Evolutionary conservation across 2,113 vertebrate genomes (phyloP).

Genomic region (Centropus bengalensis): DNA sequence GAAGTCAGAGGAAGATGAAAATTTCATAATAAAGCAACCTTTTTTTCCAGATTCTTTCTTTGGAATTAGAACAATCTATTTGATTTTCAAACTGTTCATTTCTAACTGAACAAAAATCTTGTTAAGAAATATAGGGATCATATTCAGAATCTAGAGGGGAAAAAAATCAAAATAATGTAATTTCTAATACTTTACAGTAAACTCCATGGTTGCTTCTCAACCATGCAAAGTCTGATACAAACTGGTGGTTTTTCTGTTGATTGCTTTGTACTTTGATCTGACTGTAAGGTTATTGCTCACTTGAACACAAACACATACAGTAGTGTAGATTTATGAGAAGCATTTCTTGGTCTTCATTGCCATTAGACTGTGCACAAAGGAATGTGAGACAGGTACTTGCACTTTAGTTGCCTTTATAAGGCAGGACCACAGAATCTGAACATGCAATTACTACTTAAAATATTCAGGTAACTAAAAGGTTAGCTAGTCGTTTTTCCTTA

Average conservation of each 20-base stretch:
- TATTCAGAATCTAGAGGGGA: neutral
- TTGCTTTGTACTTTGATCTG: neutral
- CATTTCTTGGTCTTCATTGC: neutral
- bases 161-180: neutral
- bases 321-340: neutral
- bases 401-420: neutral
- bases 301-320: neutral
- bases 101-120: neutral
- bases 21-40: constrained; percentile 17
- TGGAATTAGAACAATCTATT: neutral
- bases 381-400: neutral
- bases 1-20: neutral
- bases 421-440: neutral
- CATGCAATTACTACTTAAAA: neutral
- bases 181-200: neutral
- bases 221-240: neutral
- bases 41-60: neutral
- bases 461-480: neutral
- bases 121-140: neutral
- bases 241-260: neutral
- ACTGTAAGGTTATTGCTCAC: neutral
- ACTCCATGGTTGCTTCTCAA: neutral
- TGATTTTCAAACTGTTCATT: neutral
- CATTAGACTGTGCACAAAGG: neutral
- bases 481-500: neutral